phyloP scores from a whole-genome alignment of 2,113 vertebrate genomes.

The Xenopus tropicalis region UCB_Xtro_10.0 CM004448.2:38040501-38041000 shows the following conservation, averaged over 20 bases:
- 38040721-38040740: slow-evolving; percentile 53
- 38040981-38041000: too few relatives aligned
- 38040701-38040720: slow-evolving; percentile 54
- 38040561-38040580: slow-evolving; percentile 64
- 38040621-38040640: slow-evolving; percentile 73
- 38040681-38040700: slow-evolving; percentile 51
- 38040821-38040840: too few relatives aligned
- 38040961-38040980: too few relatives aligned
- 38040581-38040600: slow-evolving; percentile 72
- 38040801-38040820: too few relatives aligned
- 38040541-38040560: slow-evolving; percentile 58
- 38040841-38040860: too few relatives aligned
- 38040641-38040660: slow-evolving; percentile 70
- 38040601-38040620: slow-evolving; percentile 73
- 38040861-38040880: too few relatives aligned
- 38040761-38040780: slow-evolving; percentile 11
- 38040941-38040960: too few relatives aligned
- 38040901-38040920: too few relatives aligned
- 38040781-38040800: slow-evolving; percentile 18
- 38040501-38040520: slow-evolving; percentile 42
- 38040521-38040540: slow-evolving; percentile 54
- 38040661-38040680: slow-evolving; percentile 69
- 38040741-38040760: slow-evolving; percentile 31
- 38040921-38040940: too few relatives aligned
- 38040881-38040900: too few relatives aligned